Conservation (phyloP, 2,888 invertebrate species). For the Penaeus monodon region DNA sequence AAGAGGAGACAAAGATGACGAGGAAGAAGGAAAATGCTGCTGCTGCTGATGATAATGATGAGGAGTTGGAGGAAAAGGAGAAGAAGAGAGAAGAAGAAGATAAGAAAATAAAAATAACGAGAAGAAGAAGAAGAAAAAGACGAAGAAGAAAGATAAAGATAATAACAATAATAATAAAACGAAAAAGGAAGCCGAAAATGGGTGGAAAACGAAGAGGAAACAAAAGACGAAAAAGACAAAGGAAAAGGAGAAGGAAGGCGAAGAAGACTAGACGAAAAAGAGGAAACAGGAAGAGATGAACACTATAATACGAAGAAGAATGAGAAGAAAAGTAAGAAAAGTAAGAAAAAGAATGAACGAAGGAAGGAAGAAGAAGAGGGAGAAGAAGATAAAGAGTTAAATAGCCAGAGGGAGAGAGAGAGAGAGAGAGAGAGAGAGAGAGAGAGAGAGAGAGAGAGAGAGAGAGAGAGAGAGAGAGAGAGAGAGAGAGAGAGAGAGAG, state of each 20-base stretch:
- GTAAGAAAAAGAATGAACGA: background rate
- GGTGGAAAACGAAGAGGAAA: too few species aligned
- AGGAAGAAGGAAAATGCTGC: too few species aligned
- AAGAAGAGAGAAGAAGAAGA: too few species aligned
- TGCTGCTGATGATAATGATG: too few species aligned
- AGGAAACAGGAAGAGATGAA: background rate
- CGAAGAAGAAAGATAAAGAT: too few species aligned
- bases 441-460: background rate
- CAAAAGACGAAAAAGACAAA: too few species aligned
- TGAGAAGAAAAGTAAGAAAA: background rate
- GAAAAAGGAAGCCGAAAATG: too few species aligned
- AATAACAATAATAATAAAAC: too few species aligned
- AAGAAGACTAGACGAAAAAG: background rate
- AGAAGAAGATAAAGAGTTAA: background rate
- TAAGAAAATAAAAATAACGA: too few species aligned
- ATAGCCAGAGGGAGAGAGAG: background rate
- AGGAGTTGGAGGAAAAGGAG: too few species aligned
- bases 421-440: background rate
- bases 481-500: background rate
- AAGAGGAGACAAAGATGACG: too few species aligned
- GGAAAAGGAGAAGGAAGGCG: background rate
- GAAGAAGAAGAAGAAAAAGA: too few species aligned
- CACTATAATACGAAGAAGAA: background rate
- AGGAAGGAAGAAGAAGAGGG: background rate
- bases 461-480: constrained; percentile 4